A percentile compares a stretch with the other conserved stretches of the same genome.
Evolutionary conservation across 1,140 invertebrate genomes (phyloP).

Genomic region (Drusus annulatus): DNA sequence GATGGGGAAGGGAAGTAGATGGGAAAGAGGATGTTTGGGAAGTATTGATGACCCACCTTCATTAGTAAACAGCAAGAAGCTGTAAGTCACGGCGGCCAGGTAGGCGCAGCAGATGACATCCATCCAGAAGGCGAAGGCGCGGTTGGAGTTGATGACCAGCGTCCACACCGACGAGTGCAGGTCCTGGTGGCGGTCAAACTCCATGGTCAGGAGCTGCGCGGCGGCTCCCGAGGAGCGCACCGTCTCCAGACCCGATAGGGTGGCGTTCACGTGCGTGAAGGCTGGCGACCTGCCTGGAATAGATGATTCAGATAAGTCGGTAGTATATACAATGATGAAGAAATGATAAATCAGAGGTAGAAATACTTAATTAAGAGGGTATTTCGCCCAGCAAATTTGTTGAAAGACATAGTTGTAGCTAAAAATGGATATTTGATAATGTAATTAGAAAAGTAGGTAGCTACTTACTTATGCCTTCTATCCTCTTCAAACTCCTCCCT

Average conservation of each 20-base stretch:
- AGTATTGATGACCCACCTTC: constrained; percentile 58
- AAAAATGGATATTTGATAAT: no score
- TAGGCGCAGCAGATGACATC: constrained; percentile 82
- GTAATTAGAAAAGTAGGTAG: no score
- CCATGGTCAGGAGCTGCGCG: constrained; percentile 73
- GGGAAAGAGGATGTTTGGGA: no score
- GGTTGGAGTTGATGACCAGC: constrained; percentile 77
- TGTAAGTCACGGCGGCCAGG: constrained; percentile 72
- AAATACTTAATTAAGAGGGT: no score
- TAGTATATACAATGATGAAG: no score
- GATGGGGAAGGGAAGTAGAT: no score
- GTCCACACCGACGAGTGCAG: constrained; percentile 80
- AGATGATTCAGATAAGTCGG: no score
- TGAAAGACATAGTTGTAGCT: no score
- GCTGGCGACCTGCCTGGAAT: constrained; percentile 83
- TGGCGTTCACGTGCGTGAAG: constrained; percentile 87
- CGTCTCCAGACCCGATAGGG: constrained; percentile 85
- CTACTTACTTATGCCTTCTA: constrained; percentile 63
- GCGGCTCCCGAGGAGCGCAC: constrained; percentile 81
- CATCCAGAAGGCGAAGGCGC: constrained; percentile 75
- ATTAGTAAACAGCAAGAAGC: constrained; percentile 69
- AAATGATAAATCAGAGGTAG: no score
- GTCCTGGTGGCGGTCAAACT: constrained; percentile 80
- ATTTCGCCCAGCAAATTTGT: no score
- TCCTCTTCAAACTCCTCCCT: constrained; percentile 86